Base-by-base conservation (phyloP, 1,140 invertebrate genomes). In the Neodiprion virginianus region DNA sequence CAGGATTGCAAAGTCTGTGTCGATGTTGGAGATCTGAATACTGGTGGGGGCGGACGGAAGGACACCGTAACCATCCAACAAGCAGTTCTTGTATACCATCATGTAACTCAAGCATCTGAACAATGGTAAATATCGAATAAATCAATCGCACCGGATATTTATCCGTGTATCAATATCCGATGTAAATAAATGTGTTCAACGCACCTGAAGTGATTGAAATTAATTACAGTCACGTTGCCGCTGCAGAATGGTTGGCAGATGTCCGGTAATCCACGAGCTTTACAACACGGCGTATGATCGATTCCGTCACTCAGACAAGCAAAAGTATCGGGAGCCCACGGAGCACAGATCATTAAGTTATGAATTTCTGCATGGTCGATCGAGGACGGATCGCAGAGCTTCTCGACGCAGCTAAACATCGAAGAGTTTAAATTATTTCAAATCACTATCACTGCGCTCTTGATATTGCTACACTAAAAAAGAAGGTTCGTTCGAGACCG, bases 271-370 rank as follows among this genome's bases (percentile, higher is more conserved):
- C 95, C 94, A 49, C 93, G 87, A 0, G 92, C 89, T 23, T 90
- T 89, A 82, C 95, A 96, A 87, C 95, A 96, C 0, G 93, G 92
- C 1, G 93, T 93, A 86, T 96, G 95, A 87, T 96, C 95, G 74
- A 94, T 90, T 1, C 93, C 93, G 80, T 96, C 94, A 14, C 94
- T 92, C 70, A 96, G 87, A 82, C 95, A 96, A 4, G 91, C 91
- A 81, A 96, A 96, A 3, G 94, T 94, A 23, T 92, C 91, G 0
- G 92, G 90, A 1, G 94, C 94, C 93, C 94, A 96, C 0, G 95
- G 94, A 0, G 95, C 95, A 84, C 95, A 96, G 48, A 96, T 95
- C 93, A 96, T 95, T 78, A 96, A 88, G 84, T 96, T 95, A 74
- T 91, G 90, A 48, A 94, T 88, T 75, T 91, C 91, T 1, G 91